Conservation (phyloP, 2,113 vertebrate genomes). For the Peromyscus leucopus region DNA sequence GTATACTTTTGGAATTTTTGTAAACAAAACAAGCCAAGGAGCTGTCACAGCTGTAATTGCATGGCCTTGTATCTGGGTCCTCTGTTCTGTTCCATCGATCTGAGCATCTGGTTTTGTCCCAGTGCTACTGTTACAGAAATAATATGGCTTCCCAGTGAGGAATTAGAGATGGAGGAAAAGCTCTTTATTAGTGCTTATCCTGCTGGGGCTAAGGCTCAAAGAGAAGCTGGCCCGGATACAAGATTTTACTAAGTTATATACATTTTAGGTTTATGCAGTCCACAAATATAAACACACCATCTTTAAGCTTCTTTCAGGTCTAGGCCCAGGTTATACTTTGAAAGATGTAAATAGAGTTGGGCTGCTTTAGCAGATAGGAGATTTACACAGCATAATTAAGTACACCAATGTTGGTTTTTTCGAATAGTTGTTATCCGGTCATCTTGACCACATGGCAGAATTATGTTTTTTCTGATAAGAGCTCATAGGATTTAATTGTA, state of each 20-base stretch:
- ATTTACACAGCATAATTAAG: background rate
- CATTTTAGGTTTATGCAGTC: background rate
- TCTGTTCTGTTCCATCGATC: background rate
- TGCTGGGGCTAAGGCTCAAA: background rate
- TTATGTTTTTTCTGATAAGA: background rate
- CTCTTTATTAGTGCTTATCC: background rate
- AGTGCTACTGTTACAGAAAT: background rate
- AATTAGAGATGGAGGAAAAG: background rate
- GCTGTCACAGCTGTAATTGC: background rate
- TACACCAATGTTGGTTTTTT: background rate
- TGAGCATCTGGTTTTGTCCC: background rate
- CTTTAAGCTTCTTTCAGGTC: background rate
- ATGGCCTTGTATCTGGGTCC: background rate
- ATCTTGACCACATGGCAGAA: background rate
- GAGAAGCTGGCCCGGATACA: background rate
- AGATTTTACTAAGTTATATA: background rate
- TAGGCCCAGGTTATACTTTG: background rate
- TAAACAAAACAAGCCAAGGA: background rate
- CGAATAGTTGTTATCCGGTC: background rate
- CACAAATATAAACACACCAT: background rate
- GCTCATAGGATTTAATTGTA: background rate
- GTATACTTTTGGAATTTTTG: background rate
- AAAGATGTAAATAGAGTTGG: background rate
- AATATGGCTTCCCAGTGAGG: background rate
- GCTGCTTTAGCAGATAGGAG: background rate